Percentiles rank a stretch among this genome's conserved stretches.
Conservation (phyloP, 1,140 invertebrate species). For the Eubasilissa regina region DNA sequence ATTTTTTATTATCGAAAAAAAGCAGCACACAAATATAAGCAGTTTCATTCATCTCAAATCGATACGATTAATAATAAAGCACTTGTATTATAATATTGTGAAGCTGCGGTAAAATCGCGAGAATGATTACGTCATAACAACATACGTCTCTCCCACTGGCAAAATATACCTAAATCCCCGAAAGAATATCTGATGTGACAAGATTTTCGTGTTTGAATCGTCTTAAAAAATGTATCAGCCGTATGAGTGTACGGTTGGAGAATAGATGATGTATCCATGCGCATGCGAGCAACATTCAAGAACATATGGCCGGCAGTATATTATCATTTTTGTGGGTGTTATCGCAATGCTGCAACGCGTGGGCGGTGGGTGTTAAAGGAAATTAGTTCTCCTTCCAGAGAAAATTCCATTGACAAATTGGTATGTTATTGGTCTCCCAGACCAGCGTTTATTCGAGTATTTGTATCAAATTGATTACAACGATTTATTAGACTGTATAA, state of each 20-base stretch:
- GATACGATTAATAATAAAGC: no score
- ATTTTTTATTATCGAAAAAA: no score
- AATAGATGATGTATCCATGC: slow-evolving; percentile 31
- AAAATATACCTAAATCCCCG: background rate
- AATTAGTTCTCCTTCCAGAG: slow-evolving; percentile 47
- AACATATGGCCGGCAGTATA: slow-evolving; percentile 44
- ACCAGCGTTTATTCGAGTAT: slow-evolving; percentile 35
- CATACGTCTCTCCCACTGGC: background rate
- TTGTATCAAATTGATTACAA: slow-evolving; percentile 40
- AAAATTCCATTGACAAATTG: slow-evolving; percentile 49
- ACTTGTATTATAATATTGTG: background rate
- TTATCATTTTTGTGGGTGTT: slow-evolving; percentile 46
- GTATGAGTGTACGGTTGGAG: slow-evolving; percentile 15
- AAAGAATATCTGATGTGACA: slow-evolving; percentile 23
- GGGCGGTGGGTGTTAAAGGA: slow-evolving; percentile 46
- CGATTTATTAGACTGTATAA: slow-evolving; percentile 38
- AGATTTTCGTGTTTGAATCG: slow-evolving; percentile 8
- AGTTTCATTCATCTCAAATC: no score
- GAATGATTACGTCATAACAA: background rate
- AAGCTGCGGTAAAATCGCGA: background rate
- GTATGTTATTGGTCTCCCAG: slow-evolving; percentile 45
- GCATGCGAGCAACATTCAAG: background rate
- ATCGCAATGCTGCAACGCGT: slow-evolving; percentile 34
- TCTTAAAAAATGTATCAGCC: slow-evolving; percentile 33
- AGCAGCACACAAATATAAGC: no score